Percentiles rank a stretch among this genome's conserved stretches.
Evolutionary conservation across 2,888 invertebrate species (phyloP).

Genomic region (Stenoptilia bipunctidactyla): DNA sequence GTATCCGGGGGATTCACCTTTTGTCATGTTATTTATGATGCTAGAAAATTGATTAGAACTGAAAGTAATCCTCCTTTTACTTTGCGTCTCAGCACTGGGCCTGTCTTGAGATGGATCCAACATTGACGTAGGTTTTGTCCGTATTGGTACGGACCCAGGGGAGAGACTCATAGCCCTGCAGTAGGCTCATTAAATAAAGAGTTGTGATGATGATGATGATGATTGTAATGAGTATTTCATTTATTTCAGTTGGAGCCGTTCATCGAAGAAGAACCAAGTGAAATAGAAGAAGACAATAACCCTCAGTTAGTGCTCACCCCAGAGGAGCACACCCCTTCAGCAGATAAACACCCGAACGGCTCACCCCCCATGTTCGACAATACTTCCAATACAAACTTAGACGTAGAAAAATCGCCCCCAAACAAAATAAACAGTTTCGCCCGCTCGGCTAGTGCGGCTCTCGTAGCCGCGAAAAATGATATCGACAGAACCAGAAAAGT

Average conservation of each 20-base stretch:
- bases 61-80: too few species aligned
- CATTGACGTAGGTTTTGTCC: too few species aligned
- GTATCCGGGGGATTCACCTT: too few species aligned
- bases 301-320: conserved; percentile 38
- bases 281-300: conserved; percentile 27
- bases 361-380: conserved; percentile 42
- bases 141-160: too few species aligned
- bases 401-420: conserved; percentile 23
- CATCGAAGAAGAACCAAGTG: conserved; percentile 43
- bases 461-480: conserved; percentile 59
- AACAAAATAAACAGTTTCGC: conserved; percentile 49
- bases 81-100: too few species aligned
- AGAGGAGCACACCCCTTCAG: conserved; percentile 27
- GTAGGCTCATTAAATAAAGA: too few species aligned
- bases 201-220: too few species aligned
- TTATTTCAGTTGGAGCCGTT: conserved; percentile 45
- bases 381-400: conserved; percentile 32
- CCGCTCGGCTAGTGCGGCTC: conserved; percentile 79
- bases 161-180: too few species aligned
- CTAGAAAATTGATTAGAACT: too few species aligned
- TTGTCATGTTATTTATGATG: too few species aligned
- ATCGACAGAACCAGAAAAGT: conserved; percentile 42
- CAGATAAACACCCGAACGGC: conserved; percentile 37
- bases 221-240: too few species aligned
- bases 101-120: too few species aligned